phyloP scores from a whole-genome alignment of 2,113 vertebrate species.

The Columba janthina region DNA sequence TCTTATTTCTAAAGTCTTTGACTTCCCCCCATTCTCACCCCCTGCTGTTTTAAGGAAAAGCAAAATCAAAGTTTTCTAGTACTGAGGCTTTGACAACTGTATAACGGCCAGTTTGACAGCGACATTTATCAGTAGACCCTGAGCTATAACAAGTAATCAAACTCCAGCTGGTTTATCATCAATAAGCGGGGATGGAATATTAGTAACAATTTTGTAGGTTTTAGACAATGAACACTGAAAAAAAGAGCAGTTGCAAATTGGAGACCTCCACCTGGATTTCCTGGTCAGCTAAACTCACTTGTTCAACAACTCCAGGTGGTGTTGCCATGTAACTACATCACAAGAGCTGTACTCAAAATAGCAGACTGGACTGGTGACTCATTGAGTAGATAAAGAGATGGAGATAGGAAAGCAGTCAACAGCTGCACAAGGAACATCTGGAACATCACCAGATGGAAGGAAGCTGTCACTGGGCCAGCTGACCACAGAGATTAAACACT shows the following conservation, averaged over 20 bases:
- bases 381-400: neutral
- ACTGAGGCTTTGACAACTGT: neutral
- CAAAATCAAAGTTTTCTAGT: neutral
- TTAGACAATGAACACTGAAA: neutral
- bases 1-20: neutral
- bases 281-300: neutral
- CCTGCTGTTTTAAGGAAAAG: neutral
- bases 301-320: neutral
- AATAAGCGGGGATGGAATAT: slow-evolving; percentile 10
- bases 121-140: neutral
- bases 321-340: neutral
- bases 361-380: neutral
- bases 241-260: neutral
- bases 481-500: neutral
- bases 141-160: slow-evolving; percentile 36
- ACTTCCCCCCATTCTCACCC: no score
- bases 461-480: neutral
- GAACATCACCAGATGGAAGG: slow-evolving; percentile 3
- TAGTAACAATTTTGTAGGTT: neutral
- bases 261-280: neutral
- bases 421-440: neutral
- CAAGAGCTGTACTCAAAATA: neutral
- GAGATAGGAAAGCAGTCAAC: neutral
- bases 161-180: slow-evolving; percentile 32
- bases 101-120: neutral